Conservation (phyloP, 2,113 vertebrate genomes). For the Antechinus flavipes region DNA sequence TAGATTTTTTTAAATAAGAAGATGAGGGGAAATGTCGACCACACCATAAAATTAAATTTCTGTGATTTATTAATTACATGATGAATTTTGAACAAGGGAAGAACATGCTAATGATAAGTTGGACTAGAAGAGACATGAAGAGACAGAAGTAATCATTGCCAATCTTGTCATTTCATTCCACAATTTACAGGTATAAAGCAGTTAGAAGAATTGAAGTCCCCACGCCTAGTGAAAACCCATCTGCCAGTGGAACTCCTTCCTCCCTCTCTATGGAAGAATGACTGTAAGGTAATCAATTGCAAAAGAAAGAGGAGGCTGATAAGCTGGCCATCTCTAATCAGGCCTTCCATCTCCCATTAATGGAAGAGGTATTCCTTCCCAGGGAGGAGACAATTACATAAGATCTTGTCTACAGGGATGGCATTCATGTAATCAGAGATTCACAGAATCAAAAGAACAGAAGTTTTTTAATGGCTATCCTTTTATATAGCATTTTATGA, state of each 20-base stretch:
- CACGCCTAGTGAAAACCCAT: constrained; percentile 88
- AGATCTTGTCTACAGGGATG: background rate
- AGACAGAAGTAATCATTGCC: background rate
- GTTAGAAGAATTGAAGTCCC: constrained; percentile 82
- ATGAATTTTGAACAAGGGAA: no score
- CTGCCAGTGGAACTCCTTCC: constrained; percentile 88
- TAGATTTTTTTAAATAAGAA: no score
- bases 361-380: background rate
- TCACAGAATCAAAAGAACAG: background rate
- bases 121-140: background rate
- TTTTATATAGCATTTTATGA: background rate
- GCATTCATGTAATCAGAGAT: background rate
- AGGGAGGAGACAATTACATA: background rate
- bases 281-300: constrained; percentile 84
- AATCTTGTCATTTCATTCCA: background rate
- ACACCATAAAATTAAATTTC: no score
- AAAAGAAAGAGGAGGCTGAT: background rate
- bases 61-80: no score
- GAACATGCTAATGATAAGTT: no score
- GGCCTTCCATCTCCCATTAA: background rate
- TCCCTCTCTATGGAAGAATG: constrained; percentile 87
- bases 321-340: background rate
- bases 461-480: background rate
- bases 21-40: no score
- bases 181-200: constrained; percentile 78